Conservation (phyloP, 2,113 vertebrate species). For the Aviceda subcristata region DNA sequence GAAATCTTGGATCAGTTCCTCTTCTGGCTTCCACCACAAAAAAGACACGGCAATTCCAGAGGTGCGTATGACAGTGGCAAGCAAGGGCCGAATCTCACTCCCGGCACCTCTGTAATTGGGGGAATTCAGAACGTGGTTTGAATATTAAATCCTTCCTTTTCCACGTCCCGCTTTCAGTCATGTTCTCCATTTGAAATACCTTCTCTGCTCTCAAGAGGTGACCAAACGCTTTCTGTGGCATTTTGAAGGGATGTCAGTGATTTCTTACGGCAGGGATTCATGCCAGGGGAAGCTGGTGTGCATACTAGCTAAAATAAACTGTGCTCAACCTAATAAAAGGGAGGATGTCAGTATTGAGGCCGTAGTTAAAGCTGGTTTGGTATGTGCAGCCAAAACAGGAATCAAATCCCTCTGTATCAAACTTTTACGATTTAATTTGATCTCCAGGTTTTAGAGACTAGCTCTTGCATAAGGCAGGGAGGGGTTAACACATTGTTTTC, state of each 20-base stretch:
- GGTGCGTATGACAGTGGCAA: neutral
- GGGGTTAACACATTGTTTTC: neutral
- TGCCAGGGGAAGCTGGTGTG: slow-evolving; percentile 39
- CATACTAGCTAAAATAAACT: slow-evolving; percentile 57
- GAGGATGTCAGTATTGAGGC: neutral
- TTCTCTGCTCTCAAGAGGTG: neutral
- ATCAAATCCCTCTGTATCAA: neutral
- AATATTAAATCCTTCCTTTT: slow-evolving; percentile 16
- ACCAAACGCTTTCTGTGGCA: neutral
- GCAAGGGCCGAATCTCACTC: neutral
- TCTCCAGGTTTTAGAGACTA: neutral
- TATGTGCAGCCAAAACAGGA: neutral
- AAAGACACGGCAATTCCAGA: neutral
- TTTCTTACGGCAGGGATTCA: slow-evolving; percentile 46
- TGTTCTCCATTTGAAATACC: slow-evolving; percentile 21
- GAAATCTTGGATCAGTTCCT: neutral
- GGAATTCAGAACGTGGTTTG: slow-evolving; percentile 37
- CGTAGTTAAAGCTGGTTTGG: neutral
- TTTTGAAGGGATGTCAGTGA: slow-evolving; percentile 44
- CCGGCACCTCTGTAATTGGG: neutral
- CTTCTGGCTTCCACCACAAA: neutral
- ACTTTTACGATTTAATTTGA: neutral
- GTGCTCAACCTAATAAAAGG: neutral
- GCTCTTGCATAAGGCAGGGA: neutral
- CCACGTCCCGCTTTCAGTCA: neutral